Conservation (phyloP, 2,113 vertebrate genomes). For the Gymnobelideus leadbeateri region DNA sequence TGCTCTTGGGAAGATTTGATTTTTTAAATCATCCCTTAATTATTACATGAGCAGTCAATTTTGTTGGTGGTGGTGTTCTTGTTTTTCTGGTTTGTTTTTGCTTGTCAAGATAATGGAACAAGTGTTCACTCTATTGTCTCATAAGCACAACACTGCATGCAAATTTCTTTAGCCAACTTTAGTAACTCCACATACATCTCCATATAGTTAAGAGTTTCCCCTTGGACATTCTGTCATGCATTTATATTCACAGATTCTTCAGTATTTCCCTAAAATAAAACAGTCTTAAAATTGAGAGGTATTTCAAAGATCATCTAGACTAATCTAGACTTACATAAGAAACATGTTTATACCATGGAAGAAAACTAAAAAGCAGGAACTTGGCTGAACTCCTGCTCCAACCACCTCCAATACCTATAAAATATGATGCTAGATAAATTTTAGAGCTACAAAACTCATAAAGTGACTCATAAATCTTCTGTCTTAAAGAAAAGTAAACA, state of each 20-base stretch:
- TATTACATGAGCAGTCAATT: background rate
- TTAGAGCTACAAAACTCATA: no score
- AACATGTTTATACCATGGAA: background rate
- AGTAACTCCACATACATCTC: no score
- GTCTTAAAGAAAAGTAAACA: background rate
- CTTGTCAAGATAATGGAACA: background rate
- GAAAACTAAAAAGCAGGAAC: background rate
- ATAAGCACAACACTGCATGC: background rate
- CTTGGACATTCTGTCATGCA: background rate
- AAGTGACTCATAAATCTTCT: no score
- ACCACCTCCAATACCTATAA: no score
- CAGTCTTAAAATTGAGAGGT: background rate
- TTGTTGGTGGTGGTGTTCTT: background rate
- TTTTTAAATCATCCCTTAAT: background rate
- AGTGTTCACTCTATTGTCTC: background rate
- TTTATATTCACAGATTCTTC: background rate
- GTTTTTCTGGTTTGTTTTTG: background rate
- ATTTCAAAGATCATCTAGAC: background rate
- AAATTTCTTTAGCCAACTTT: background rate
- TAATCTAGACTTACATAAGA: background rate
- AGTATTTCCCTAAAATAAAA: background rate
- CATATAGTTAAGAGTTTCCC: no score
- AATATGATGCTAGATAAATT: no score
- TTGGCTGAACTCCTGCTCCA: no score
- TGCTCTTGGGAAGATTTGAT: background rate